Base-by-base conservation (phyloP, 2,888 invertebrate genomes). In the Eugnorisma glareosa region DNA sequence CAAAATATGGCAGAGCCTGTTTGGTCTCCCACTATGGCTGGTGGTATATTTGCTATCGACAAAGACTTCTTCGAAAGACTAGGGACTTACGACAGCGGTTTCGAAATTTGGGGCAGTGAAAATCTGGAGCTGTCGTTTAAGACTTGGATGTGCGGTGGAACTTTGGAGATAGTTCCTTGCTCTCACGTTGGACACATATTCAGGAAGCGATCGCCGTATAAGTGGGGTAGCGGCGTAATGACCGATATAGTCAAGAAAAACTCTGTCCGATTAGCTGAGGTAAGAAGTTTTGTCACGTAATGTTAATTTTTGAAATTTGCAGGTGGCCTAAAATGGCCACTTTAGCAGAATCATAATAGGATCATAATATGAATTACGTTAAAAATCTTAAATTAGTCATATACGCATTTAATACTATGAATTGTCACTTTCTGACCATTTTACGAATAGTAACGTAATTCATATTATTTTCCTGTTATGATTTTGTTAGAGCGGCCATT, bases 81-180 rank as follows among this genome's bases (percentile, higher is more conserved):
- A 59, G 99, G 99, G 74, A 99, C 99, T 51, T 99, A 99, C 94
- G 99, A 99, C 95, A 99, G 99, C 71, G 99, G 99, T 24, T 99
- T 99, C 95, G 99, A 99, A 94, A 99, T 99, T 90, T 99, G 99
- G 99, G 99, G 99, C 82, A 99, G 99, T 66, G 99, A 99, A 96
- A 99, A 99, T 96, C 97, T 99, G 83, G 99, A 99, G 95, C 96
- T 99, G 40, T 99, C 99, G 0, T 99, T 99, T 95, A 99, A 99
- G 97, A 99, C 99, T 15, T 99, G 99, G 99, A 99, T 99, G 99
- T 99, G 99, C 93, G 99, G 99, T 76, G 99, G 99, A 67, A 99
- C 99, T 0, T 95, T 99, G 87, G 99, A 99, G 95, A 99, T 99
- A 86, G 98, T 99, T 43, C 99, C 99, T 2, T 99, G 99, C 94